A percentile compares a stretch with the other conserved stretches of the same genome.
phyloP scores from a whole-genome alignment of 2,113 vertebrate genomes.

The Opisthocomus hoazin region DNA sequence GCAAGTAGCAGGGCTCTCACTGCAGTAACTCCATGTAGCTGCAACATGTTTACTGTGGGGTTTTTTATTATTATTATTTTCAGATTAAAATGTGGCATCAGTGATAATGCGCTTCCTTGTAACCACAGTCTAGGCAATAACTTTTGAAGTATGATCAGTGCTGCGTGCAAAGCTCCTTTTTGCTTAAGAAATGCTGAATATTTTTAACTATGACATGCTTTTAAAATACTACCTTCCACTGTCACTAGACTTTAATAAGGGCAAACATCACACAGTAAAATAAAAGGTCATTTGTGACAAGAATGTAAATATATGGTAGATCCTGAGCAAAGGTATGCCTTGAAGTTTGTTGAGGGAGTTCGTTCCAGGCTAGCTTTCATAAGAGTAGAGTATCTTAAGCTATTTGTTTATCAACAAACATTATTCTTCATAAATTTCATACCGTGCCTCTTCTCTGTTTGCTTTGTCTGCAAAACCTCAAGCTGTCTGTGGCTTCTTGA shows the following conservation, averaged over 20 bases:
- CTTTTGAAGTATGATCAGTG: conserved; percentile 42
- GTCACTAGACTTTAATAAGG: conserved; percentile 61
- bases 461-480: not conserved
- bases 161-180: conserved; percentile 32
- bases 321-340: conserved; percentile 7
- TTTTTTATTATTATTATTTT: not conserved
- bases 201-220: conserved; percentile 28
- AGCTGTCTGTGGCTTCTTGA: not conserved
- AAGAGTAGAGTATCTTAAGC: conserved; percentile 1
- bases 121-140: conserved; percentile 24
- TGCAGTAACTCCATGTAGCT: not conserved
- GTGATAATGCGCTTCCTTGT: conserved; percentile 26
- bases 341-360: not conserved
- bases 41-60: not conserved
- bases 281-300: conserved; percentile 68
- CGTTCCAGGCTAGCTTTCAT: not conserved
- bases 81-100: conserved; percentile 23
- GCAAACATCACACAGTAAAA: conserved; percentile 61
- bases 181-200: conserved; percentile 30
- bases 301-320: conserved; percentile 57
- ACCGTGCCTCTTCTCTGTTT: not conserved
- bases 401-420: conserved; percentile 25
- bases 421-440: not conserved
- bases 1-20: not conserved
- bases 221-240: conserved; percentile 49